Evolutionary conservation across 2,888 invertebrate species (phyloP).

Genomic region (Gisinianus flammeolus): DNA sequence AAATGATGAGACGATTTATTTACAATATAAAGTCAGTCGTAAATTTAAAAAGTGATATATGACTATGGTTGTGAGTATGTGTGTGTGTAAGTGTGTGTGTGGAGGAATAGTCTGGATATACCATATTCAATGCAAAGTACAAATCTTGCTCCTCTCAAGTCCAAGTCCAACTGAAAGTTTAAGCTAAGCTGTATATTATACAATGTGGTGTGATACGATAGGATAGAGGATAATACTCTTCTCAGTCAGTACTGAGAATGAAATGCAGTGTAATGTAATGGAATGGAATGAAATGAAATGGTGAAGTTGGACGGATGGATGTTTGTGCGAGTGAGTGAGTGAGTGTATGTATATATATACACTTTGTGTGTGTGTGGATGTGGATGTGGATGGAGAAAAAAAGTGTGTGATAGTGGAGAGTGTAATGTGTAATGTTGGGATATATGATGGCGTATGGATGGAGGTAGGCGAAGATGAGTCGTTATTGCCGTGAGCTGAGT

Average conservation of each 20-base stretch:
- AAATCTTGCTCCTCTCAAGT: neutral
- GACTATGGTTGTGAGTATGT: conserved; percentile 15
- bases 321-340: neutral
- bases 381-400: neutral
- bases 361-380: neutral
- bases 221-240: neutral
- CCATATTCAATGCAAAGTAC: too few relatives aligned
- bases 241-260: neutral
- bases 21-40: conserved; percentile 36
- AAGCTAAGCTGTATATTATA: neutral
- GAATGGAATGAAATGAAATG: neutral
- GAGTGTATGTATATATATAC: neutral
- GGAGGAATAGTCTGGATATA: too few relatives aligned
- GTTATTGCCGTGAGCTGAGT: conserved; percentile 40
- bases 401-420: neutral
- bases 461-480: conserved; percentile 32
- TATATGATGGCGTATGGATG: neutral
- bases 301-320: neutral
- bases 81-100: too few relatives aligned
- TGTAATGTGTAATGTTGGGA: conserved; percentile 7
- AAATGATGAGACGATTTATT: conserved; percentile 35
- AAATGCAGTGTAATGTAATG: neutral
- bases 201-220: neutral
- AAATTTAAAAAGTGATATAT: conserved; percentile 32
- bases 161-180: neutral